A percentile compares a stretch with the other conserved stretches of the same genome.
These are phyloP conservation scores for Helleia helle DNA, from an alignment of 2,888 invertebrate species.

Conservation along the genomic window DNA sequence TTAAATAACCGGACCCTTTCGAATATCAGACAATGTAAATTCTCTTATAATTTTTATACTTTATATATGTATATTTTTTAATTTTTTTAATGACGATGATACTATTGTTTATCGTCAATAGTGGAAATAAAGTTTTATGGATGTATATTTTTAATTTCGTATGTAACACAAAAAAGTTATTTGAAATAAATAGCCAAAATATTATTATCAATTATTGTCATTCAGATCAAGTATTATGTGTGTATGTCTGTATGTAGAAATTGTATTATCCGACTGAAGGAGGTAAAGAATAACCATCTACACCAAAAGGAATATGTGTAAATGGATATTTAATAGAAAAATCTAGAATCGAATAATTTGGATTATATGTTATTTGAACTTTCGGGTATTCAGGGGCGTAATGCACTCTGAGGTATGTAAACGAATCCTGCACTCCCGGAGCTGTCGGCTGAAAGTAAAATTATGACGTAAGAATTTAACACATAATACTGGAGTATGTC, in stretches of 20 bases:
- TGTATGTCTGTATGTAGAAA: no score
- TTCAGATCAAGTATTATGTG: no score
- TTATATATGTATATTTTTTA: constrained; percentile 53
- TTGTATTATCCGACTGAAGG: no score
- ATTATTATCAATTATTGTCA: no score
- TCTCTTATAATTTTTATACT: constrained; percentile 40
- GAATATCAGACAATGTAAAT: constrained; percentile 52
- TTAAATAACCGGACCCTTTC: constrained; percentile 38
- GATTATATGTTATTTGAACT: constrained; percentile 25
- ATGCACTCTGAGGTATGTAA: constrained; percentile 15
- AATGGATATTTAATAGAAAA: constrained; percentile 33
- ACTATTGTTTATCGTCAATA: constrained; percentile 65
- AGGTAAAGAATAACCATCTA: constrained; percentile 29
- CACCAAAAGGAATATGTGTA: constrained; percentile 24
- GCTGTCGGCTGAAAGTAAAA: constrained; percentile 5
- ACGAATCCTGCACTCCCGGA: background rate
- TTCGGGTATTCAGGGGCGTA: constrained; percentile 25
- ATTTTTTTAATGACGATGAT: constrained; percentile 60
- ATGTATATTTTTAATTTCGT: no score
- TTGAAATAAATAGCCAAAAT: no score
- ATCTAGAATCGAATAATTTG: constrained; percentile 16
- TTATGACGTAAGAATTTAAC: no score
- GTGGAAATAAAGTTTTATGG: constrained; percentile 48
- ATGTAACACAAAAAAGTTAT: no score
- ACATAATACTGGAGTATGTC: no score